Evolutionary conservation across 2,113 vertebrate species (phyloP), one percentile per base, ranked within the genome.

Genomic region (Puffinus mauretanicus): DNA sequence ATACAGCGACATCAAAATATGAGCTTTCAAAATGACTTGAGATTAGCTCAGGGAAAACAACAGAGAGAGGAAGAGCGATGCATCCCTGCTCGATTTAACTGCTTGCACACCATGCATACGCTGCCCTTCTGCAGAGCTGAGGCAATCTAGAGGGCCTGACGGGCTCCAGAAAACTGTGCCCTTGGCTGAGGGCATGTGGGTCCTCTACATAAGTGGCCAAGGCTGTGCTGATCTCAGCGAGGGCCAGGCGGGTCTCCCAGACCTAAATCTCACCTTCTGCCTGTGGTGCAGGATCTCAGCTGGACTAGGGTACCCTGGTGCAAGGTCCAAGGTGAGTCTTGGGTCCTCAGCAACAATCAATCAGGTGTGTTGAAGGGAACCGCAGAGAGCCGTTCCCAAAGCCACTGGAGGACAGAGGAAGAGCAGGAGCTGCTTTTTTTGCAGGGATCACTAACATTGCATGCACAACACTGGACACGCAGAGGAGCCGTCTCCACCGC

Each of bases 381-480:
- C 3, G 6, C 8, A 34, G 51, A 83, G 36, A 78, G 73, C 27
- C 4, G 2, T 58, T 84, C 77, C 70, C 46, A 84, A 72, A 73
- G 34, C 9, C 57, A 7, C 44, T 20, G 51, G 49, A 75, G 51
- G 61, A 52, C 10, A 29, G 15, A 14, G 22, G 6, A 73, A 79
- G 62, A 70, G 22, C 61, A 67, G 34, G 58, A 72, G 32, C 76
- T 52, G 29, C 32, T 67, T 26, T 87, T 90, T 90, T 72, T 14
- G 32, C 73, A 90, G 24, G 10, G 25, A 32, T 36, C 51, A 47
- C 66, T 20, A 67, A 16, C 9, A 18, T 10, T 3, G 0, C 13
- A 9, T 3, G 11, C 42, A 18, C 7, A 6, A 16, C 0, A 0
- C 49, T 40, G 75, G 46, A 36, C 3, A 0, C 1, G 5, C 49